These are phyloP conservation scores for Kryptolebias marmoratus DNA, from an alignment of 2,113 vertebrate species.

Conservation along the genomic window DNA sequence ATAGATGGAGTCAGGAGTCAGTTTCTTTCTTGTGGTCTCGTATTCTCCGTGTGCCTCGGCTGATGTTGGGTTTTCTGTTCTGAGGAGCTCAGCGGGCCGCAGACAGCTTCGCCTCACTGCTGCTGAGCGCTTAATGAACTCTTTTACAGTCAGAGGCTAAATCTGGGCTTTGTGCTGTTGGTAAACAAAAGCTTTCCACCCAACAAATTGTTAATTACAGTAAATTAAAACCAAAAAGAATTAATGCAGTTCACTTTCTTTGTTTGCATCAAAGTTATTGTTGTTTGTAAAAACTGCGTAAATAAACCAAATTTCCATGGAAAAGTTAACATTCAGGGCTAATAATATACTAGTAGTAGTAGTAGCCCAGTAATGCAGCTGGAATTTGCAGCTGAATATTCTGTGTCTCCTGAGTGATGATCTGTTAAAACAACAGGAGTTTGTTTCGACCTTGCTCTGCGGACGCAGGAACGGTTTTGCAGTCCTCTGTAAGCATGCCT, in stretches of 20 bases:
- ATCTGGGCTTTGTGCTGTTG: conserved; percentile 43
- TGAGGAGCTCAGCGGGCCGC: conserved; percentile 12
- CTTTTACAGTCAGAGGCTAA: conserved; percentile 46
- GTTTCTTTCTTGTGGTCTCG: conserved; percentile 3
- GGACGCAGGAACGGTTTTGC: not conserved
- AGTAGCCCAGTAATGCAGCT: too few species aligned
- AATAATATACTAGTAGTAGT: not conserved
- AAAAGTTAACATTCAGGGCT: not conserved
- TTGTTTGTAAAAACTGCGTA: not conserved
- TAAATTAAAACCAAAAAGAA: conserved; percentile 41
- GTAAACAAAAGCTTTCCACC: conserved; percentile 17
- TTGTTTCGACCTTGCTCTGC: not conserved
- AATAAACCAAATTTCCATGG: not conserved
- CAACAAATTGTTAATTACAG: conserved; percentile 11
- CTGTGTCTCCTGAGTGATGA: not conserved
- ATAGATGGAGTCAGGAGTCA: conserved; percentile 65
- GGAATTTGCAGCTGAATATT: not conserved
- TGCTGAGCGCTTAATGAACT: conserved; percentile 57
- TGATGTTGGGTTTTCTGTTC: conserved; percentile 41
- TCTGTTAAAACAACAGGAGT: not conserved
- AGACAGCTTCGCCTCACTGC: conserved; percentile 45
- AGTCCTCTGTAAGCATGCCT: not conserved
- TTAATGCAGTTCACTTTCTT: conserved; percentile 15
- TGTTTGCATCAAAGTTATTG: not conserved
- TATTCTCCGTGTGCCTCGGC: conserved; percentile 12